Conservation (phyloP, 92 coral and sea anemone genomes). For the Zoanthus solanderi region DNA sequence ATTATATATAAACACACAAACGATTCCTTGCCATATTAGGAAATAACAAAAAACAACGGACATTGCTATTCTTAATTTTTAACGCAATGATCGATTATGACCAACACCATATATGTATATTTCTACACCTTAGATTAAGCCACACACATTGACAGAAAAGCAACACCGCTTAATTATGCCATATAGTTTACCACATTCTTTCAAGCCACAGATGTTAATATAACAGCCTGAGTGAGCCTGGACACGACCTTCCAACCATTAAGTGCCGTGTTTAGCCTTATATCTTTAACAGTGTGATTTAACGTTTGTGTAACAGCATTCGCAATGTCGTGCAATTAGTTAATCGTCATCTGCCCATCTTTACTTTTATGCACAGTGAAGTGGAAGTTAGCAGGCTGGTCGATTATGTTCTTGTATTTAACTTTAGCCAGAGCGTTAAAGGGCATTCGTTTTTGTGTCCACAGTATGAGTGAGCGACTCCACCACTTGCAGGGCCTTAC, state of each 20-base stretch:
- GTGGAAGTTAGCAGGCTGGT: constrained; percentile 52
- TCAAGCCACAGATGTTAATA: constrained; percentile 38
- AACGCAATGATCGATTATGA: constrained; percentile 29
- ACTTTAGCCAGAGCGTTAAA: constrained; percentile 49
- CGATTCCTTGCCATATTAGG: constrained; percentile 33
- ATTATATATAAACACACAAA: constrained; percentile 14
- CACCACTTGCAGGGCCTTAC: constrained; percentile 74
- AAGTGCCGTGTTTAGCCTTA: constrained; percentile 47
- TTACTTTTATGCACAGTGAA: constrained; percentile 49
- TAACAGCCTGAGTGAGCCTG: constrained; percentile 45
- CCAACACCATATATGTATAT: constrained; percentile 24
- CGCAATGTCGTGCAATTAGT: constrained; percentile 51
- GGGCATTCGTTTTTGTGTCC: constrained; percentile 46
- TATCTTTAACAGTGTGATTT: constrained; percentile 28
- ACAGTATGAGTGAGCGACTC: not conserved
- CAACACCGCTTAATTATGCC: constrained; percentile 3
- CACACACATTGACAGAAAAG: not conserved
- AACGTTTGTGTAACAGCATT: constrained; percentile 40
- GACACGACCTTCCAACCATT: constrained; percentile 55
- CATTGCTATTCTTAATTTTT: constrained; percentile 9
- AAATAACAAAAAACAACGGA: not conserved
- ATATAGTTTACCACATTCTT: constrained; percentile 33
- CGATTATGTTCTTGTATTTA: constrained; percentile 40
- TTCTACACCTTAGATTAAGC: constrained; percentile 20
- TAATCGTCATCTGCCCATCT: constrained; percentile 24